phyloP scores from a whole-genome alignment of 1,140 invertebrate genomes.

The Drosophila quadrilineata region DNA sequence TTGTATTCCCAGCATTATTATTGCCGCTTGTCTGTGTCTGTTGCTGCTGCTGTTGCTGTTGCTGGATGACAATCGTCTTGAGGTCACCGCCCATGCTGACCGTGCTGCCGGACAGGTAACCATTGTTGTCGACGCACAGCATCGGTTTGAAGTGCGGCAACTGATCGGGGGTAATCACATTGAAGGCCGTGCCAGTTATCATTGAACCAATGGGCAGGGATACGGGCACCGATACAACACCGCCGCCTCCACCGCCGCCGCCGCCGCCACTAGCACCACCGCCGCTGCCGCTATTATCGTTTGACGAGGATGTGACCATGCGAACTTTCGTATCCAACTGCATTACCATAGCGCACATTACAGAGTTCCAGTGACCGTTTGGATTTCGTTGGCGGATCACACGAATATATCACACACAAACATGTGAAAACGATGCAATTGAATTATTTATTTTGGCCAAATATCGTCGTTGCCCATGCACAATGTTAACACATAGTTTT shows the following conservation, averaged over 20 bases:
- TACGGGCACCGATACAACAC: slow-evolving; percentile 83
- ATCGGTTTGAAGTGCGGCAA: slow-evolving; percentile 90
- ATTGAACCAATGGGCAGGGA: slow-evolving; percentile 90
- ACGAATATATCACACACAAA: slow-evolving; percentile 32
- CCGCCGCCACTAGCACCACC: slow-evolving; percentile 59
- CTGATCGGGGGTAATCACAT: slow-evolving; percentile 92
- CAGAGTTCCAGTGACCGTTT: slow-evolving; percentile 31
- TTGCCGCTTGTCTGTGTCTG: slow-evolving; percentile 50
- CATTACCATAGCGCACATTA: slow-evolving; percentile 77
- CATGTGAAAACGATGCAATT: not conserved
- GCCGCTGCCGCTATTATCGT: slow-evolving; percentile 75
- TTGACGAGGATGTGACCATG: slow-evolving; percentile 79
- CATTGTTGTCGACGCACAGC: slow-evolving; percentile 91
- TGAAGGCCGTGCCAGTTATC: slow-evolving; percentile 90
- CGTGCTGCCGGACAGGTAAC: slow-evolving; percentile 87
- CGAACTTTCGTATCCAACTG: slow-evolving; percentile 80
- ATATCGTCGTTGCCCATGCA: slow-evolving; percentile 25
- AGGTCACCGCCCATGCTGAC: slow-evolving; percentile 83
- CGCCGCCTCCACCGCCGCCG: slow-evolving; percentile 47
- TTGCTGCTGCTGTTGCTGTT: slow-evolving; percentile 80
- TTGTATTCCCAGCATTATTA: slow-evolving; percentile 52
- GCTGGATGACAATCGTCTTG: slow-evolving; percentile 91
- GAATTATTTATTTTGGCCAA: slow-evolving; percentile 5
- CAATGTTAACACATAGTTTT: not conserved
- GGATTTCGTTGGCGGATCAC: slow-evolving; percentile 31